Evolutionary conservation across 2,113 vertebrate species (phyloP), one percentile per base, ranked within the genome.

Genomic region (Barbus barbus): DNA sequence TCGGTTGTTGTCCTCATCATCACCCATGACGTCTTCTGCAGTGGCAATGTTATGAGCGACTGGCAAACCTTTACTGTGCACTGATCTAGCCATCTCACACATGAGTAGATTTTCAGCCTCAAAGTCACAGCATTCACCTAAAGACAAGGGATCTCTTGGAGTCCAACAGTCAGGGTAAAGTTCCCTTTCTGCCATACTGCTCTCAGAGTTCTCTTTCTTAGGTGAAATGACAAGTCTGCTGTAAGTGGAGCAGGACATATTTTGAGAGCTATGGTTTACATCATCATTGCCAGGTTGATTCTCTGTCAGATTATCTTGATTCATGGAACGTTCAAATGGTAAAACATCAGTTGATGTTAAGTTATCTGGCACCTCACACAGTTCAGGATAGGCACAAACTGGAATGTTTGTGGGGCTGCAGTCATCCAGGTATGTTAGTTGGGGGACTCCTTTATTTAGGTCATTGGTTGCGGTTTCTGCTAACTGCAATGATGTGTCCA

Each of bases 201-300:
- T 93, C 87, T 95, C 93, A 38, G 94, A 95, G 85, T 95, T 95
- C 88, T 95, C 94, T 78, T 94, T 94, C 91, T 95, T 95, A 22
- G 94, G 94, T 82, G 94, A 95, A 72, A 95, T 93, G 6, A 92
- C 94, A 28, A 94, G 87, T 6, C 92, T 93, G 44, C 92, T 93
- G 81, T 94, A 93, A 71, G 92, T 91, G 38, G 91, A 92, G 73
- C 91, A 90, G 20, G 89, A 86, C 80, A 87, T 84, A 44, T 88
- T 84, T 31, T 91, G 84, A 28, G 90, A 91, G 72, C 89, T 90
- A 2, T 92, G 78, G 3, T 81, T 89, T n/a, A 89, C 91, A 22
- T 95, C 91, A 22, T 95, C 93, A 36, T 93, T 87, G 56, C 84
- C 91, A 41, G 93, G 89, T 3, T 91, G 92, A 79, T 92, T 94